Evolutionary conservation across 2,888 invertebrate species (phyloP).

Genomic region (Incurvaria masculella): DNA sequence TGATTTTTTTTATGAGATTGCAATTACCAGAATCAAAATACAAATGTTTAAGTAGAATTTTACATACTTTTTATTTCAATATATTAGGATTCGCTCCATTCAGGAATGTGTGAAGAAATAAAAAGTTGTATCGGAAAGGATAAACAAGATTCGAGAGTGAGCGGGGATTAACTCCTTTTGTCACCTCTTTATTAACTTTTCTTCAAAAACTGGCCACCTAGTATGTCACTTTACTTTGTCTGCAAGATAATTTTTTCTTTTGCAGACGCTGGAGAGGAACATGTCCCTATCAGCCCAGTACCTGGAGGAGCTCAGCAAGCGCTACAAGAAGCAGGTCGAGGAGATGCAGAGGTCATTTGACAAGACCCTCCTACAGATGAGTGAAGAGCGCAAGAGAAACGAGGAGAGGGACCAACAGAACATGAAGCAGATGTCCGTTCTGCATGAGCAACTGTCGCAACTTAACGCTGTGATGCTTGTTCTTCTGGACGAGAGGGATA

Average conservation of each 20-base stretch:
- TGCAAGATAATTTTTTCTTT: conserved; percentile 18
- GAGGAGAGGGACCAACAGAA: conserved; percentile 75
- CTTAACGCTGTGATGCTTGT: conserved; percentile 59
- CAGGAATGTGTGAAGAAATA: too few relatives aligned
- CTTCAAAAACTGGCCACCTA: conserved; percentile 1
- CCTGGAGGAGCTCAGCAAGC: conserved; percentile 90
- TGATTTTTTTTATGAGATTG: too few relatives aligned
- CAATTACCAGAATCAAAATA: too few relatives aligned
- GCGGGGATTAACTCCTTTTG: too few relatives aligned
- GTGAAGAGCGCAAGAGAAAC: conserved; percentile 66
- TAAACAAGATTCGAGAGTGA: conserved; percentile 1
- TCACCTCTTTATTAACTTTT: conserved; percentile 3
- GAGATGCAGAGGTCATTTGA: conserved; percentile 86
- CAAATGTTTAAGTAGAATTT: too few relatives aligned
- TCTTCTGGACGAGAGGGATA: conserved; percentile 60
- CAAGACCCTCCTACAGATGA: conserved; percentile 69
- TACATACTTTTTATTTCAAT: too few relatives aligned
- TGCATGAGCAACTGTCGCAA: conserved; percentile 63
- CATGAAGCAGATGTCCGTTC: conserved; percentile 69
- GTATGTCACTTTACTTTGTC: conserved; percentile 4
- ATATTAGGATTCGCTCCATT: too few relatives aligned
- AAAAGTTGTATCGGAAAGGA: conserved; percentile 6
- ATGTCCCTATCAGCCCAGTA: conserved; percentile 97
- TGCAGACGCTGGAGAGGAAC: conserved; percentile 88
- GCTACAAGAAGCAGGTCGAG: conserved; percentile 96